Evolutionary conservation across 2,113 vertebrate genomes (phyloP), one percentile per base, ranked within the genome.

Genomic region (Odobenus rosmarus): DNA sequence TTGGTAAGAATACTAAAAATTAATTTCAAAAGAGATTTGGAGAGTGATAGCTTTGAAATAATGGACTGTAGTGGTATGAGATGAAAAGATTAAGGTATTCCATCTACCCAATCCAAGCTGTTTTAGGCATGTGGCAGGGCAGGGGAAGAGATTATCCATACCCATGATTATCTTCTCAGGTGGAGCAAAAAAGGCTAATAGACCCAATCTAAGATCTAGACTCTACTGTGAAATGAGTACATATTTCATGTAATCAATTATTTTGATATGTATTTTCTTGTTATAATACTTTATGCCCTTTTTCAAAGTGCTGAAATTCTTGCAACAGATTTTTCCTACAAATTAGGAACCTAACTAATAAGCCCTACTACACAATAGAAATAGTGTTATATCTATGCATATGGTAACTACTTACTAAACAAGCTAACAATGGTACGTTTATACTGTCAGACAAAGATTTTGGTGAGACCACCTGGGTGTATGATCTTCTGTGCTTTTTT

Each of bases 1-100:
- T n/a, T 83, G n/a, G 18, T 92, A 85, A 88, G 49, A 72, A 92
- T 24, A 61, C 5, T 42, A 82, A 91, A 93, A 92, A 33, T 69
- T 72, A 53, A 81, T 55, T 85, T 81, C 11, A 85, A 74, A 85
- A 93, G 55, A 72, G 21, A 88, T 85, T 61, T 81, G 18, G 13
- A 53, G 36, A 85, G 10, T 57, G 39, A 76, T 5, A 10, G 23
- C 67, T 92, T 94, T 85, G 23, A 85, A 81, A 39, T 57, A 79
- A 55, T 33, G 84, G 57, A 55, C 39, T 51, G 3, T 53, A 80
- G 55, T 81, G 16, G 26, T 46, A 39, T 4, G 12, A 53, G 21
- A 72, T 71, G 9, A 14, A 83, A 93, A 95, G 86, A 64, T 61
- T 82, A 86, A 72, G 42, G 14, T 51, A 24, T 49, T 76, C 12